Evolutionary conservation across 2,797 vertebrate species (phyloP), one percentile per base, ranked within the genome.

Genomic region (Pseudochirops corinnae): DNA sequence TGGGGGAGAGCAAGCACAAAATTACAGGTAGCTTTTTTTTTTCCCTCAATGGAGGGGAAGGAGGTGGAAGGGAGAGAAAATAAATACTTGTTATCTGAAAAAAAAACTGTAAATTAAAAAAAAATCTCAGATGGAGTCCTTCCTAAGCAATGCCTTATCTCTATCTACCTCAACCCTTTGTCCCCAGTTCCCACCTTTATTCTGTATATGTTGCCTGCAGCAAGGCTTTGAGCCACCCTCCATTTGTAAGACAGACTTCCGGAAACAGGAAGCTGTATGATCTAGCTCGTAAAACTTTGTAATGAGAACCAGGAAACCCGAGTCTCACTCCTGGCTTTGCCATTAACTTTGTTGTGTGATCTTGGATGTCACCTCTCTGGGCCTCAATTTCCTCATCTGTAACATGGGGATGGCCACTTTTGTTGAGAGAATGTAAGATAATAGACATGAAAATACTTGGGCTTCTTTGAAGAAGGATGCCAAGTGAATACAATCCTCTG

Each of bases 381-480:
- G 74, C 74, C 74, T 87, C 74, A 87, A 87, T 50, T 87, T 87
- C 74, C 74, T 87, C 74, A 87, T 87, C 74, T 87, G 74, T 87
- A 87, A 87, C 74, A 46, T 87, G 39, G 74, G 67, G 39, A 87
- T 87, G 74, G 39, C 39, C 24, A 87, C 74, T 87, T 87, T 46
- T 87, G 74, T 50, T 87, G 74, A 50, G 39, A 87, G 39, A 87
- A 87, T 87, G 39, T 87, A 9, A 87, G 74, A 50, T 87, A 87
- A 87, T 87, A 87, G 74, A 87, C 74, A 87, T 87, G 74, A 87
- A 87, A 87, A 87, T 87, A 50, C 74, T 87, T 87, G 39, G 24
- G 74, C 74, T 87, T 87, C 74, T 87, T 87, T 87, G 74, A 87
- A 87, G 74, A 87, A 87, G 74, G 74, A 87, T 87, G 74, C 74